A percentile compares a stretch with the other conserved stretches of the same genome.
phyloP scores from a whole-genome alignment of 2,888 invertebrate genomes.

The Hedya salicella region DNA sequence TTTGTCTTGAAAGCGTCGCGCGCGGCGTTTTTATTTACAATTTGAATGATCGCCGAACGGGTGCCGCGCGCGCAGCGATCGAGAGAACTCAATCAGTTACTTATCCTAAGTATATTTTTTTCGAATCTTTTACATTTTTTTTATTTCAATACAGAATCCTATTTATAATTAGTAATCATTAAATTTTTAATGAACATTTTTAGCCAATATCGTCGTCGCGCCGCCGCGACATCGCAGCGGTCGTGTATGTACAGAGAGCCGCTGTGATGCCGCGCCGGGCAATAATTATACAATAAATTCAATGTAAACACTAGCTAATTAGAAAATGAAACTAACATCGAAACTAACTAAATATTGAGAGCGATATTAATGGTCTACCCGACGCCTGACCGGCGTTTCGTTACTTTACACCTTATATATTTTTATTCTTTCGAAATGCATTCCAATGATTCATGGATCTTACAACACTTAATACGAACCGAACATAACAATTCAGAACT shows the following conservation, averaged over 20 bases:
- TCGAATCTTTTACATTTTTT: slow-evolving; percentile 60
- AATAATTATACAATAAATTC: slow-evolving; percentile 56
- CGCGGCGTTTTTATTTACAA: slow-evolving; percentile 60
- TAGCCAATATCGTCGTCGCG: slow-evolving; percentile 58
- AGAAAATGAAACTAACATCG: slow-evolving; percentile 70
- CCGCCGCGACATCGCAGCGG: slow-evolving; percentile 49
- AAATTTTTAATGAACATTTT: slow-evolving; percentile 64
- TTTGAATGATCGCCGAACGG: slow-evolving; percentile 56
- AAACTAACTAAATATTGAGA: slow-evolving; percentile 70
- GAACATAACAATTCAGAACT: slow-evolving; percentile 45
- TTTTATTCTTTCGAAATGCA: slow-evolving; percentile 42
- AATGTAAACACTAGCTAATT: slow-evolving; percentile 70
- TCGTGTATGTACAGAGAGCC: slow-evolving; percentile 53
- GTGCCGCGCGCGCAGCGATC: slow-evolving; percentile 50
- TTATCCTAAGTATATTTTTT: slow-evolving; percentile 61
- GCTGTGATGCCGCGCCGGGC: slow-evolving; percentile 52
- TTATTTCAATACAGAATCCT: slow-evolving; percentile 71
- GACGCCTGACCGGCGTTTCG: slow-evolving; percentile 46
- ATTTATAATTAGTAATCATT: slow-evolving; percentile 67
- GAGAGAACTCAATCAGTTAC: slow-evolving; percentile 57
- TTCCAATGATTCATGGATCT: slow-evolving; percentile 44
- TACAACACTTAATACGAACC: slow-evolving; percentile 37
- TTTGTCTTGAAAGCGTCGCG: slow-evolving; percentile 50
- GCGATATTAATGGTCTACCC: slow-evolving; percentile 49
- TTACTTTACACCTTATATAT: slow-evolving; percentile 37